Base-by-base conservation (phyloP, 64 coral and sea anemone genomes). In the Dendrophyllia cribrosa region DNA sequence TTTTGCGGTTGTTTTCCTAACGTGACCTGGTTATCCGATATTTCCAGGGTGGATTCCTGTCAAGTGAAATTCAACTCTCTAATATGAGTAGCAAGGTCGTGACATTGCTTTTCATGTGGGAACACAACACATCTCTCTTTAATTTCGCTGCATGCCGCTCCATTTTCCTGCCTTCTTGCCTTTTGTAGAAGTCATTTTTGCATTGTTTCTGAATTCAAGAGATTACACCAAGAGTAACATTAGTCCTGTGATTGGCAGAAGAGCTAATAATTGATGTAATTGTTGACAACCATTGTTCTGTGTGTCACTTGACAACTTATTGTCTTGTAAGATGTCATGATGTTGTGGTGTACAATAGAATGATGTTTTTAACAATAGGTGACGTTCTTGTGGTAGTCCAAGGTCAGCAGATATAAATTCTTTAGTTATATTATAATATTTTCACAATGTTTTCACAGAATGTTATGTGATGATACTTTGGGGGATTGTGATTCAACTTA, bases 11-110 rank as follows among this genome's bases (percentile, higher is more conserved):
- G 65, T 77, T 48, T 71, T 90, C 2, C 34, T 91, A 91, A 91
- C 89, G 89, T 91, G 89, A 91, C 67, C 79, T 3, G 21, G 89
- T 56, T 62, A 91, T 52, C 64, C 63, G 78, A 91, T 91, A 71
- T 15, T 43, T 72, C 26, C 7, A 59, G 12, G 12, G 12, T 82
- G 58, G 11, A 60, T 49, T 84, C 61, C 46, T 84, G 53, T 19
- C 16, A 67, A 50, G 58, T 84, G 80, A 67, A 84, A 84, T 68
- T 51, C 43, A 84, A 84, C 80, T 68, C 80, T 21, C 48, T 68
- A 6, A 43, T 49, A 19, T 75, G 46, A 16, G 6, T 75, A 48
- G 1, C 45, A 12, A 75, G 60, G 80, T 84, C 80, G 62, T 68
- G 80, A 84, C 80, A 68, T 65, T 65, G 43, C 50, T 68, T 50